Base-by-base conservation (phyloP, 35 echinoderm and acorn worm genomes). In the Ophioderma brevispina region DNA sequence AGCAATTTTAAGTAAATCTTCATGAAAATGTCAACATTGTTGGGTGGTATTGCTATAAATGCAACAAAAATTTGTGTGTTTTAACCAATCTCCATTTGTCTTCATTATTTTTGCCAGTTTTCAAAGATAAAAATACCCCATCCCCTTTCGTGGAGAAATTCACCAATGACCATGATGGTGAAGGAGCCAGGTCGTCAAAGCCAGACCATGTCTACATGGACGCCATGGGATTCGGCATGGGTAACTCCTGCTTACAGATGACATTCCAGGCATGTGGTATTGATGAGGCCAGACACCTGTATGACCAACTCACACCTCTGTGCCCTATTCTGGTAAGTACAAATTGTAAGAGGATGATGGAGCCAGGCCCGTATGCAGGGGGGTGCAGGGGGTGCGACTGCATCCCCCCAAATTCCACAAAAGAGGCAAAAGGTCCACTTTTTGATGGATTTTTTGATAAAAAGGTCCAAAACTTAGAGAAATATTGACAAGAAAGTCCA, bases 141-240 rank as follows among this genome's bases (percentile, higher is more conserved):
- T 90, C 82, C 25, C 97, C 97, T 0, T 99, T 99, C 46, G 46
- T 99, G 25, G 97, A 99, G 81, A 88, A 84, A 39, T 99, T 95
- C 40, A 17, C 38, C 30, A 95, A 95, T 36, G 97, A 99, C 30
- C 52, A 84, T 13, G 93, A 95, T 59, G 97, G 97, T 17, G 90
- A 95, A 50, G 88, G 90, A 0, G 79, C 97, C 8, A 83, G 88
- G 25, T 88, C 97, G 30, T 87, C 97, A 14, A 89, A 91, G 36
- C 87, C 90, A 52, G 94, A 99, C 88, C 97, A 99, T 39, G 93
- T 99, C 42, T 95, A 95, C 84, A 95, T 99, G 97, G 97, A 99
- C 78, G 87, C 85, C 21, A 99, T 99, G 97, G 97, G 94, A 0
- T 99, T 99, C 32, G 97, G 97, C 4, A 99, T 99, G 94, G 97